A percentile compares a stretch with the other conserved stretches of the same genome.
phyloP scores from a whole-genome alignment of 1,140 invertebrate genomes.

The Periplaneta americana region DNA sequence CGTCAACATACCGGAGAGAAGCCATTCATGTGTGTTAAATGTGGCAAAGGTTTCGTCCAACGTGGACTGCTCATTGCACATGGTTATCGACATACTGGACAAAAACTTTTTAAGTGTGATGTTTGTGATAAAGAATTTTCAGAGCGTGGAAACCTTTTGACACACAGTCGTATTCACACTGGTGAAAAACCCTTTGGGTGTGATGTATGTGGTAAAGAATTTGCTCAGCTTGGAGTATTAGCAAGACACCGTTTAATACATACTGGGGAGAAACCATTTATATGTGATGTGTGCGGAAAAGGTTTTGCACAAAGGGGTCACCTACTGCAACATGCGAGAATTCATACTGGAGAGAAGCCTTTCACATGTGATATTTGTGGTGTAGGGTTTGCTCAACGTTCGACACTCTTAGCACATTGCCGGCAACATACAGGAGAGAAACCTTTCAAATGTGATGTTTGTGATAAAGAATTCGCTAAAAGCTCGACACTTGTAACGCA shows the following conservation, averaged over 20 bases:
- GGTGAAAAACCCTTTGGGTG: slow-evolving; percentile 46
- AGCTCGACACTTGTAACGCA: slow-evolving; percentile 35
- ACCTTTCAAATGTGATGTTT: slow-evolving; percentile 46
- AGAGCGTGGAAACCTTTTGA: slow-evolving; percentile 73
- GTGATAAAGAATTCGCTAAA: slow-evolving; percentile 47
- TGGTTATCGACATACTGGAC: slow-evolving; percentile 39
- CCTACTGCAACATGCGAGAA: no score
- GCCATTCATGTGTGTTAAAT: slow-evolving; percentile 59
- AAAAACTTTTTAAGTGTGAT: slow-evolving; percentile 54
- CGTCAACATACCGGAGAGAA: slow-evolving; percentile 39
- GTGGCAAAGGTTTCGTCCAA: slow-evolving; percentile 46
- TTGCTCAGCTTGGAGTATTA: no score
- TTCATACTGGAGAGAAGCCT: no score
- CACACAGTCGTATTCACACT: slow-evolving; percentile 73
- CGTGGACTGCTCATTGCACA: slow-evolving; percentile 21
- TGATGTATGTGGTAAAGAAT: no score
- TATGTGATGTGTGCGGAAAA: no score
- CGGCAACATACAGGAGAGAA: slow-evolving; percentile 48
- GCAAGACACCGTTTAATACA: no score
- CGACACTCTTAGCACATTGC: slow-evolving; percentile 50
- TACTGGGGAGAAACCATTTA: no score
- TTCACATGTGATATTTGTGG: slow-evolving; percentile 53
- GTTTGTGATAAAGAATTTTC: slow-evolving; percentile 64
- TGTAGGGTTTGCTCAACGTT: slow-evolving; percentile 44
- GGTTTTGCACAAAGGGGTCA: no score